These are phyloP conservation scores for Chaetoderma sp. DNA, from an alignment of 2,888 invertebrate species.

Conservation along the genomic window DNA sequence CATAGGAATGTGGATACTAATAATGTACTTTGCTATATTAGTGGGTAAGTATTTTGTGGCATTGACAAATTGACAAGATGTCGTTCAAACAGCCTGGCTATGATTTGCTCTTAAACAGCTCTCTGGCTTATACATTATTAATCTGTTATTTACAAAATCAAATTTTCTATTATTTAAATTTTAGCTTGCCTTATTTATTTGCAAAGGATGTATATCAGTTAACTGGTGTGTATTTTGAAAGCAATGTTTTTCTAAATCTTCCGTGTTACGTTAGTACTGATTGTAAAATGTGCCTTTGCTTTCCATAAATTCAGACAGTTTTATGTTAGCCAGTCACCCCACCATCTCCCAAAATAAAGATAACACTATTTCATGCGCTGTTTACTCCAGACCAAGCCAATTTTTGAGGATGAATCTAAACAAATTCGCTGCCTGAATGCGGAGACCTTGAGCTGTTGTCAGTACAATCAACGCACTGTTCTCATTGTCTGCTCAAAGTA, in stretches of 20 bases:
- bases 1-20: too few species aligned
- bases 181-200: neutral
- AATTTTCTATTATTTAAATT: too few species aligned
- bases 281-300: neutral
- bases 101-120: too few species aligned
- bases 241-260: neutral
- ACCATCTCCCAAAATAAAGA: neutral
- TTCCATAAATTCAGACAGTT: neutral
- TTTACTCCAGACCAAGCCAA: slow-evolving; percentile 42
- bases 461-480: slow-evolving; percentile 95
- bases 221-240: neutral
- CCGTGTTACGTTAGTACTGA: too few species aligned
- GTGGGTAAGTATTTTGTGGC: too few species aligned
- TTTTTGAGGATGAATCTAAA: slow-evolving; percentile 97
- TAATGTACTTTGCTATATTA: too few species aligned
- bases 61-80: too few species aligned
- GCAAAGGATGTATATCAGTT: neutral
- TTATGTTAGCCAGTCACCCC: too few species aligned
- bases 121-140: too few species aligned
- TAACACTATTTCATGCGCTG: neutral
- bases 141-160: too few species aligned
- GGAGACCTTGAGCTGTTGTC: slow-evolving; percentile 90
- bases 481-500: slow-evolving; percentile 96
- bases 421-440: slow-evolving; percentile 95
- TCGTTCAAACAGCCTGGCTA: too few species aligned